phyloP scores from a whole-genome alignment of 2,113 vertebrate genomes.

The Paracanthobrama guichenoti region DNA sequence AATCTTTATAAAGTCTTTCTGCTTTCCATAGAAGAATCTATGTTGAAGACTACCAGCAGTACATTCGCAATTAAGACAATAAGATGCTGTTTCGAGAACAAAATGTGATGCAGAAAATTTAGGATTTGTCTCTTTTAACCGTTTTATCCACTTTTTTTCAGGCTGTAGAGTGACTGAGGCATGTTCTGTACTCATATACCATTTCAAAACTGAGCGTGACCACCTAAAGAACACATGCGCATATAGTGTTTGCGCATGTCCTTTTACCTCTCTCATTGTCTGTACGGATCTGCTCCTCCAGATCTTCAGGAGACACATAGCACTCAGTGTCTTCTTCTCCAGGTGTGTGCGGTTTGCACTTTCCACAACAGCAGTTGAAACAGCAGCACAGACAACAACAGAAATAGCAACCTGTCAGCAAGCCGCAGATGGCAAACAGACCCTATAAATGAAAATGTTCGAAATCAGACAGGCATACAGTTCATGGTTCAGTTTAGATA shows the following conservation, averaged over 20 bases:
- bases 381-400: slow-evolving; percentile 97
- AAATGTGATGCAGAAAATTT: neutral
- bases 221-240: neutral
- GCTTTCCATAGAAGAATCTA: neutral
- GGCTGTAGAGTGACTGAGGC: neutral
- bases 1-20: neutral
- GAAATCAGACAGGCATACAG: slow-evolving; percentile 26
- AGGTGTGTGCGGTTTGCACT: slow-evolving; percentile 78
- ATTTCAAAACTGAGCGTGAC: neutral
- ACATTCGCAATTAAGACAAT: neutral
- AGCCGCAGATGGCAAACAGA: slow-evolving; percentile 84
- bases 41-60: neutral
- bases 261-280: slow-evolving; percentile 82
- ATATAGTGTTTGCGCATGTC: neutral
- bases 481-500: neutral
- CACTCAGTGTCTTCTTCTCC: slow-evolving; percentile 79
- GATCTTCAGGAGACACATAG: slow-evolving; percentile 87
- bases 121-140: neutral
- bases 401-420: slow-evolving; percentile 92
- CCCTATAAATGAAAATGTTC: slow-evolving; percentile 70
- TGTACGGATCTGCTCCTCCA: slow-evolving; percentile 89
- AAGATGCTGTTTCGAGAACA: neutral
- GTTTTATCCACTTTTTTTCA: neutral
- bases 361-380: slow-evolving; percentile 96
- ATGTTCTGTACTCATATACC: neutral